These are phyloP conservation scores for Cynopterus sphinx DNA, from an alignment of 2,797 vertebrate genomes.

Conservation along the genomic window DNA sequence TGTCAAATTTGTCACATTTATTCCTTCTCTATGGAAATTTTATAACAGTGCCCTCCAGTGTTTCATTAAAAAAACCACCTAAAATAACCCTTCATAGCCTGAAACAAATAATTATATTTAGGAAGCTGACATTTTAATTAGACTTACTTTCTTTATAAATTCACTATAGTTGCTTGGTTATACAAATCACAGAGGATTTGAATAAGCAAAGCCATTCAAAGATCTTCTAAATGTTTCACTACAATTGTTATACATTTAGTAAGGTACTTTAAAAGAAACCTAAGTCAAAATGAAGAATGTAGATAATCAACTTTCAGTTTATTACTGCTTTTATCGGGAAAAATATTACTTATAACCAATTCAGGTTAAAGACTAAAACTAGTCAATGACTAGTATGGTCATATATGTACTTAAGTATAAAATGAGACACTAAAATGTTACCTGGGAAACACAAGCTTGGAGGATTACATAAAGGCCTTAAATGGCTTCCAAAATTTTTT, in stretches of 20 bases:
- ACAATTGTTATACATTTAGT: slow-evolving; percentile 67
- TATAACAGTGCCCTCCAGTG: slow-evolving; percentile 64
- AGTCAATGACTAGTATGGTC: background rate
- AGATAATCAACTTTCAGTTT: slow-evolving; percentile 27
- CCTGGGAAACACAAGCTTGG: slow-evolving; percentile 58
- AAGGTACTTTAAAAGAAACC: slow-evolving; percentile 45
- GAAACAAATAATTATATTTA: slow-evolving; percentile 78
- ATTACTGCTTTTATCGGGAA: background rate
- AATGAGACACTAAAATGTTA: slow-evolving; percentile 58
- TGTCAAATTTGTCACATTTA: slow-evolving; percentile 38
- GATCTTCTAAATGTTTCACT: slow-evolving; percentile 58
- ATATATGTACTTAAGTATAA: slow-evolving; percentile 49
- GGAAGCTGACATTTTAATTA: slow-evolving; percentile 83
- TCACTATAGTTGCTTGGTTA: slow-evolving; percentile 64
- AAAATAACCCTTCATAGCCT: slow-evolving; percentile 74
- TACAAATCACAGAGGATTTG: slow-evolving; percentile 76
- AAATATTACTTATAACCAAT: slow-evolving; percentile 30
- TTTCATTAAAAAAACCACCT: slow-evolving; percentile 74
- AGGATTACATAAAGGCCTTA: slow-evolving; percentile 46
- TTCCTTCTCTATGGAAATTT: slow-evolving; percentile 30
- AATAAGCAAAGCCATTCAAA: slow-evolving; percentile 72
- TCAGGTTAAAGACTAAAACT: slow-evolving; percentile 60
- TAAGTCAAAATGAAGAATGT: background rate
- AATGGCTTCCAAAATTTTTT: slow-evolving; percentile 46
- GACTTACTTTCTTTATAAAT: slow-evolving; percentile 75